Percentiles rank a stretch among this genome's conserved stretches.
Evolutionary conservation across 2,888 invertebrate genomes (phyloP).

Genomic region (Piscicola geometra): DNA sequence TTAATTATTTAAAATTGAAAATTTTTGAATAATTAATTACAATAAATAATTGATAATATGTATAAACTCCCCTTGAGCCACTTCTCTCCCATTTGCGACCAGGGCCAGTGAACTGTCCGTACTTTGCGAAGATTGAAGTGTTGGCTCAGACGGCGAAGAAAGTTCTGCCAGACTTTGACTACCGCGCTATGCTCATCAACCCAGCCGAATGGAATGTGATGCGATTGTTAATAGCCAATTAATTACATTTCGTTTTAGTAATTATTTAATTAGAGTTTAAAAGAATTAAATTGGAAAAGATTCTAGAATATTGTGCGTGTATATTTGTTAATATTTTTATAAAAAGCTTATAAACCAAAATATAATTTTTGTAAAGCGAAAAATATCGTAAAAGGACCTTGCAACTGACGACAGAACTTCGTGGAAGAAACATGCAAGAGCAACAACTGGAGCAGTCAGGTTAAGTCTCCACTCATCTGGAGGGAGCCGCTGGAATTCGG

Average conservation of each 20-base stretch:
- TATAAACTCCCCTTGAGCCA: not conserved
- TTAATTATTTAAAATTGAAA: too few relatives aligned
- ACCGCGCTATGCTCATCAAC: constrained; percentile 53
- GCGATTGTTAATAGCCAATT: too few relatives aligned
- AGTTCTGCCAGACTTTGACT: constrained; percentile 51
- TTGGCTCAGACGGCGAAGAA: constrained; percentile 52
- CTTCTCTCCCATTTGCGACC: constrained; percentile 26
- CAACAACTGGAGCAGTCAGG: constrained; percentile 51
- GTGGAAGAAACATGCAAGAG: constrained; percentile 48
- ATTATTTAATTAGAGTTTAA: not conserved
- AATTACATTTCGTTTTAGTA: not conserved
- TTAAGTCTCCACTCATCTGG: constrained; percentile 55
- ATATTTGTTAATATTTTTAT: too few relatives aligned
- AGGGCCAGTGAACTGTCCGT: constrained; percentile 55
- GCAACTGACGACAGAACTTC: too few relatives aligned
- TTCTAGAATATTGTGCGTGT: too few relatives aligned
- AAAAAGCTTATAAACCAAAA: too few relatives aligned
- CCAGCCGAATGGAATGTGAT: constrained; percentile 51
- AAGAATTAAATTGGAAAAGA: not conserved
- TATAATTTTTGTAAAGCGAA: too few relatives aligned
- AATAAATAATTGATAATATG: not conserved
- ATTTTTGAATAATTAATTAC: not conserved
- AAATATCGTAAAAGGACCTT: too few relatives aligned
- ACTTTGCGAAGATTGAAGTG: constrained; percentile 53
- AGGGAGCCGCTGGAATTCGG: constrained; percentile 56